These are phyloP conservation scores for Malachius bipustulatus DNA, from an alignment of 2,888 invertebrate species.

Conservation along the genomic window DNA sequence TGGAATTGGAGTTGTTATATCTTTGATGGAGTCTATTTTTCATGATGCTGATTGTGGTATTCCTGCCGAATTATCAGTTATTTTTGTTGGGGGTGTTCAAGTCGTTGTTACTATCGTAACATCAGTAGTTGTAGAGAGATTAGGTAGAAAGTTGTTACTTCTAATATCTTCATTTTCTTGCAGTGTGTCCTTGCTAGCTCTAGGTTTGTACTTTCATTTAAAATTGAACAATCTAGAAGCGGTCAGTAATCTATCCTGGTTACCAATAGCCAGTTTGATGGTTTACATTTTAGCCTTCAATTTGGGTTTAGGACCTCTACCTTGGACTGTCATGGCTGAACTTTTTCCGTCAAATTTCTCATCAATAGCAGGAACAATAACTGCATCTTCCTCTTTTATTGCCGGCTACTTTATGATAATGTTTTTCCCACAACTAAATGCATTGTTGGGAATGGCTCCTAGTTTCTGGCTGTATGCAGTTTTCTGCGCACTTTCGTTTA, in stretches of 20 bases:
- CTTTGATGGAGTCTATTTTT: conserved; percentile 62
- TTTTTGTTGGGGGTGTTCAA: conserved; percentile 67
- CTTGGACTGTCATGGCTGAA: conserved; percentile 76
- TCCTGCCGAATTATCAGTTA: conserved; percentile 50
- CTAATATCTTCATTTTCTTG: conserved; percentile 54
- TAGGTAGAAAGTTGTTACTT: conserved; percentile 59
- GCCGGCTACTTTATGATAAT: conserved; percentile 58
- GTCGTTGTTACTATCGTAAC: conserved; percentile 54
- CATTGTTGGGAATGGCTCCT: background rate
- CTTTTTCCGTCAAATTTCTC: conserved; percentile 67
- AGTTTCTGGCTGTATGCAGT: conserved; percentile 3
- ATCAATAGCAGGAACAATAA: conserved; percentile 58
- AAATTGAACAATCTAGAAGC: conserved; percentile 36
- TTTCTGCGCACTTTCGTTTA: background rate
- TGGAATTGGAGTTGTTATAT: conserved; percentile 68
- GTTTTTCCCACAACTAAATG: conserved; percentile 1
- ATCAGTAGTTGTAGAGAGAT: conserved; percentile 59
- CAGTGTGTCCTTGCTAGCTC: conserved; percentile 44
- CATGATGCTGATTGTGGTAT: conserved; percentile 53
- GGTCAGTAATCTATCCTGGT: conserved; percentile 44
- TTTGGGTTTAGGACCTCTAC: conserved; percentile 57
- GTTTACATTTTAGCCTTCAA: conserved; percentile 62
- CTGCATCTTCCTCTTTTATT: conserved; percentile 63
- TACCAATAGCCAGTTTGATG: conserved; percentile 57
- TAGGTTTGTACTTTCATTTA: conserved; percentile 50